Evolutionary conservation across 2,797 vertebrate species (phyloP).

Genomic region (Halcyon chelicuti): DNA sequence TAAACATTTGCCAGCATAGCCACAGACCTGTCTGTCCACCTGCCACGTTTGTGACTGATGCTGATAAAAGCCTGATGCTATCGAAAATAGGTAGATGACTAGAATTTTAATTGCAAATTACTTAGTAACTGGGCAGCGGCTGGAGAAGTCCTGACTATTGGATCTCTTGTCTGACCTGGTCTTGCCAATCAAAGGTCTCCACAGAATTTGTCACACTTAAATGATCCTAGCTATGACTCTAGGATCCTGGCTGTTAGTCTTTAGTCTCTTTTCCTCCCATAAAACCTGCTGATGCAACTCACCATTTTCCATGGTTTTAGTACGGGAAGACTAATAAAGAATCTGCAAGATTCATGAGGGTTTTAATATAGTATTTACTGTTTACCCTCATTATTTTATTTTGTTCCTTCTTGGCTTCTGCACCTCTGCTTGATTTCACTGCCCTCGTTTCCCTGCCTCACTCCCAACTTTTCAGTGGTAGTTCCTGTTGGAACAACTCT

Average conservation of each 20-base stretch:
- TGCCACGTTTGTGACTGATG: neutral
- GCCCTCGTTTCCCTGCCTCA: neutral
- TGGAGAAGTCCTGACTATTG: neutral
- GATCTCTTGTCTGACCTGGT: neutral
- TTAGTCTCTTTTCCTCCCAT: neutral
- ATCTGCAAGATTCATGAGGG: neutral
- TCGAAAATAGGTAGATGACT: neutral
- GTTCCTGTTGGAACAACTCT: neutral
- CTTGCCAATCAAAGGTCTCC: neutral
- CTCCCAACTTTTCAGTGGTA: neutral
- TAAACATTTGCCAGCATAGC: neutral
- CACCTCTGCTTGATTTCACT: neutral
- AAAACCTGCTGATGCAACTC: neutral
- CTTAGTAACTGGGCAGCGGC: neutral
- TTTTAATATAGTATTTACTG: neutral
- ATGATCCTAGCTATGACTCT: neutral
- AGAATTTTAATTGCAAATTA: slow-evolving; percentile 2
- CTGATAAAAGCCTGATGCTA: neutral
- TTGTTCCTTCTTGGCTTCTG: neutral
- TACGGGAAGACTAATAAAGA: neutral
- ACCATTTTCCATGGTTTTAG: neutral
- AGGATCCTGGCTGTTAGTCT: neutral
- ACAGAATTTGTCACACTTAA: neutral
- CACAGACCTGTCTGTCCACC: neutral
- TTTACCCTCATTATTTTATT: neutral